Evolutionary conservation across 2,888 invertebrate species (phyloP).

Genomic region (Phasia obesa): DNA sequence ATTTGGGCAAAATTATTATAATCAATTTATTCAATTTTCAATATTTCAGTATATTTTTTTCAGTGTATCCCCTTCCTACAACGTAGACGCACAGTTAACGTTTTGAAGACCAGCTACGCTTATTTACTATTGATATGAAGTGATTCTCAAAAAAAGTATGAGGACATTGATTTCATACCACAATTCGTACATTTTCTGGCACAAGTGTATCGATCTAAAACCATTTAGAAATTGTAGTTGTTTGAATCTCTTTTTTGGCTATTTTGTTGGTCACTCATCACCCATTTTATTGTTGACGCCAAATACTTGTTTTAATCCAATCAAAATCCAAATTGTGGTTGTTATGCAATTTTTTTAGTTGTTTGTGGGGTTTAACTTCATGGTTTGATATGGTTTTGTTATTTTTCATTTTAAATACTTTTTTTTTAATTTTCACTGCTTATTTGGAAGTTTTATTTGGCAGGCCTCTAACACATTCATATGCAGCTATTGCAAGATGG

Average conservation of each 20-base stretch:
- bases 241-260: slow-evolving; percentile 14
- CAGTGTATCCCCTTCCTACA: background rate
- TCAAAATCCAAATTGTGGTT: slow-evolving; percentile 78
- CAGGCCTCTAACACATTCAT: slow-evolving; percentile 41
- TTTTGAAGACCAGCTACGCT: slow-evolving; percentile 14
- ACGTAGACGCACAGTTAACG: background rate
- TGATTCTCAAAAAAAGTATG: slow-evolving; percentile 52
- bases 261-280: slow-evolving; percentile 69
- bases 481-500: slow-evolving; percentile 23
- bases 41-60: background rate
- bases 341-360: slow-evolving; percentile 71
- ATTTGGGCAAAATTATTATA: too few relatives aligned
- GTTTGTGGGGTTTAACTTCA: slow-evolving; percentile 64
- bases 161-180: slow-evolving; percentile 36
- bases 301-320: slow-evolving; percentile 80
- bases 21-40: too few relatives aligned
- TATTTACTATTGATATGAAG: slow-evolving; percentile 64
- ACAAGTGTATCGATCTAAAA: slow-evolving; percentile 46
- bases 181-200: background rate
- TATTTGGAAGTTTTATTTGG: slow-evolving; percentile 40
- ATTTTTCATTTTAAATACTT: slow-evolving; percentile 37
- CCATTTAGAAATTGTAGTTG: slow-evolving; percentile 48
- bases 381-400: slow-evolving; percentile 57
- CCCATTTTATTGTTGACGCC: slow-evolving; percentile 73
- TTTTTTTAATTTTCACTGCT: slow-evolving; percentile 8